phyloP scores from a whole-genome alignment of 2,113 vertebrate species.

The Chamaetylas fuelleborni region DNA sequence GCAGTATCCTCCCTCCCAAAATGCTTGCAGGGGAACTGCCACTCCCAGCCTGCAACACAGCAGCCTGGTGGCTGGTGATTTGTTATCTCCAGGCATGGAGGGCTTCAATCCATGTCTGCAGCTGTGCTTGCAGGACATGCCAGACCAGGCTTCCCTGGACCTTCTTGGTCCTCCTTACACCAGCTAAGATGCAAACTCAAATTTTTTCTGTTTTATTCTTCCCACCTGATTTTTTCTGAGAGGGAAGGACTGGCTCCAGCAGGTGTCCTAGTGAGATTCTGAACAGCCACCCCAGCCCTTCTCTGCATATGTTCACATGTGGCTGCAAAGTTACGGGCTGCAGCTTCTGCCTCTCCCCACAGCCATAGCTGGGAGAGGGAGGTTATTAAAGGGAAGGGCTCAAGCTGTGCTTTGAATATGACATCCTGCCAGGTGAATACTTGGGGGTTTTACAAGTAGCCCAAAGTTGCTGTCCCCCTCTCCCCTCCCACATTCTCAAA shows the following conservation, averaged over 20 bases:
- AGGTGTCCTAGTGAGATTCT: neutral
- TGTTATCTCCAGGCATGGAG: neutral
- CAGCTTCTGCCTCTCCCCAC: neutral
- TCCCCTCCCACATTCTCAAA: neutral
- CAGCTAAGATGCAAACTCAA: neutral
- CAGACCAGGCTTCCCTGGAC: neutral
- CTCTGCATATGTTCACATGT: accelerated
- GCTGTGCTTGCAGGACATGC: neutral
- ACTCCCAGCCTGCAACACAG: neutral
- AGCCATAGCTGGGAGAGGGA: neutral
- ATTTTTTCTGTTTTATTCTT: neutral
- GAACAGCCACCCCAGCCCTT: neutral
- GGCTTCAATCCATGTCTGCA: neutral
- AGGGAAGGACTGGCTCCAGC: neutral
- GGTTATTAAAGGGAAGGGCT: neutral
- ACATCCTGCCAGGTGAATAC: neutral
- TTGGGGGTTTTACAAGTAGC: neutral
- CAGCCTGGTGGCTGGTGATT: neutral
- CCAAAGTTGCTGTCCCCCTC: neutral
- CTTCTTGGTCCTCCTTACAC: neutral
- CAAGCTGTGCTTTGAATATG: neutral
- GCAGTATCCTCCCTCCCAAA: neutral
- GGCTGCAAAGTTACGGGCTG: neutral
- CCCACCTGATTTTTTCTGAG: neutral
- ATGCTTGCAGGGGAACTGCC: neutral